Percentiles rank a stretch among this genome's conserved stretches.
Conservation (phyloP, 2,888 invertebrate genomes). For the Eubasilissa splendida region DNA sequence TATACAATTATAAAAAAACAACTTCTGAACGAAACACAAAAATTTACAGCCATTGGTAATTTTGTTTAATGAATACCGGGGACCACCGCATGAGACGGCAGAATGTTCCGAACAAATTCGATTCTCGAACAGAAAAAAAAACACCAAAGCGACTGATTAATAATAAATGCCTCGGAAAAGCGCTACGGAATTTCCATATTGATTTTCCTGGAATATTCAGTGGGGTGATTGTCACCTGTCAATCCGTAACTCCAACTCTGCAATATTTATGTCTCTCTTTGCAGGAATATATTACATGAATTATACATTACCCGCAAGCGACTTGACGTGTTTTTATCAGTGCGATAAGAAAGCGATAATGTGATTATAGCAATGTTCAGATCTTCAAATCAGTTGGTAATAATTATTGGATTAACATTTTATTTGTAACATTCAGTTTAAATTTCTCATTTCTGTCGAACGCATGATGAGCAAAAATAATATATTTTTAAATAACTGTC, state of each 20-base stretch:
- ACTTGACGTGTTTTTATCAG: conserved; percentile 15
- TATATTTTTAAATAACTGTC: no score
- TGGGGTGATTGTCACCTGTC: conserved; percentile 19
- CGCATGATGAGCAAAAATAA: no score
- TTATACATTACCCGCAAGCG: background rate
- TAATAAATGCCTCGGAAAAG: background rate
- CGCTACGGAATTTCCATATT: conserved; percentile 7
- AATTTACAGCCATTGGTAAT: background rate
- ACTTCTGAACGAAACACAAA: background rate
- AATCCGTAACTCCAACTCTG: background rate
- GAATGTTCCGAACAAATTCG: no score
- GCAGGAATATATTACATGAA: background rate
- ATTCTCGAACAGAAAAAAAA: no score
- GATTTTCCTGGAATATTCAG: conserved; percentile 23
- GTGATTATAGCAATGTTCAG: no score
- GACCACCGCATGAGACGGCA: no score
- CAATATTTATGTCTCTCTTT: background rate
- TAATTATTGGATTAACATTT: no score
- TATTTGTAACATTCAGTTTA: no score
- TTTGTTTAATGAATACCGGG: background rate
- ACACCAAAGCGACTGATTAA: background rate
- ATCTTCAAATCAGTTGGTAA: no score
- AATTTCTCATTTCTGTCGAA: no score
- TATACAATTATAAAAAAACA: background rate
- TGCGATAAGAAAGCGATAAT: background rate